phyloP scores from a whole-genome alignment of 2,113 vertebrate genomes.

The Centrocercus urophasianus region DNA sequence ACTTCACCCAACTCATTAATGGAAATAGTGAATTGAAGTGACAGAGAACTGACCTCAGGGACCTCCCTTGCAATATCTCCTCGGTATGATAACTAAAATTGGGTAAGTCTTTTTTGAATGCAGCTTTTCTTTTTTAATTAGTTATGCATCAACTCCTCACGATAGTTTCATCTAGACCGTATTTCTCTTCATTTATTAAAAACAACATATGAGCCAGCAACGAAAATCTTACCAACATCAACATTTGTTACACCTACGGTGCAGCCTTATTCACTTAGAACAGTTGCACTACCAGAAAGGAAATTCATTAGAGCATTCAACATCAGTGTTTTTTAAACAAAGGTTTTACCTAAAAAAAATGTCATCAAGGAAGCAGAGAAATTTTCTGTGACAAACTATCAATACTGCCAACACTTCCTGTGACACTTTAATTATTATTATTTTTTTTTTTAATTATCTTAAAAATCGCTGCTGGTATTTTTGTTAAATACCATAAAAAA shows the following conservation, averaged over 20 bases:
- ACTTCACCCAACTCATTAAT: conserved; percentile 22
- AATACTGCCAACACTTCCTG: background rate
- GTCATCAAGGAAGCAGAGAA: background rate
- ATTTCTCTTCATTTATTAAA: background rate
- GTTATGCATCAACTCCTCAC: conserved; percentile 28
- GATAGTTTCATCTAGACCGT: background rate
- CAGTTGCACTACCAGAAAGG: background rate
- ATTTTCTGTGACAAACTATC: background rate
- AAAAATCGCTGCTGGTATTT: background rate
- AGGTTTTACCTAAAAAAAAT: background rate
- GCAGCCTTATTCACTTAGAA: background rate
- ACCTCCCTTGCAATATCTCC: conserved; percentile 53
- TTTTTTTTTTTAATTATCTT: background rate
- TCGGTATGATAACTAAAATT: conserved; percentile 38
- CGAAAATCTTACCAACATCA: background rate
- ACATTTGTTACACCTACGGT: background rate
- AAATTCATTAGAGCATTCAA: background rate
- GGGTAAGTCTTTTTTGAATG: conserved; percentile 25
- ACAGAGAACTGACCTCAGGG: conserved; percentile 49
- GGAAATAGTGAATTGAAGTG: conserved; percentile 53
- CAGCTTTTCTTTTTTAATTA: conserved; percentile 52
- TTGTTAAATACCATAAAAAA: background rate
- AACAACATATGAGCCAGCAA: background rate
- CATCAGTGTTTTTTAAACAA: background rate
- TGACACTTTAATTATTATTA: background rate